Percentiles rank a stretch among this genome's conserved stretches.
These are phyloP conservation scores for Orthonevra nobilis DNA, from an alignment of 2,888 invertebrate genomes.

Conservation along the genomic window DNA sequence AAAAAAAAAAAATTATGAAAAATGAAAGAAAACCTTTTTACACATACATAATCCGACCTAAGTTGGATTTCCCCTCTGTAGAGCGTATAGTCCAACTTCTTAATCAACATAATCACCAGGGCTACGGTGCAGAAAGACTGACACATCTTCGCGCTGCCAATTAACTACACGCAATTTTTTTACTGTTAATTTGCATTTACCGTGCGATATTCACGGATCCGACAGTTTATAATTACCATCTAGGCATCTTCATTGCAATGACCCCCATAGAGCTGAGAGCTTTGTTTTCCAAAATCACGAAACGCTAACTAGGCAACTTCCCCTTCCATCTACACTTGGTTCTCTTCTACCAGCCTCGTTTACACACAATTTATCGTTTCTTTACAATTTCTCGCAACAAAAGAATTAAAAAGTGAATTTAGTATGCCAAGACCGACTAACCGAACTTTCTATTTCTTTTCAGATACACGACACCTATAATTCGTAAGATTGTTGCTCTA, in stretches of 20 bases:
- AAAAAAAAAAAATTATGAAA: background rate
- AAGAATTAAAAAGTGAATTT: conserved; percentile 23
- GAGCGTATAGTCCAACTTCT: background rate
- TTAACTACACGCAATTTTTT: conserved; percentile 43
- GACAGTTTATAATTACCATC: conserved; percentile 14
- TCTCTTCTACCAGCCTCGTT: conserved; percentile 7
- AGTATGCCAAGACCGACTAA: background rate
- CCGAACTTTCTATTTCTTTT: conserved; percentile 62
- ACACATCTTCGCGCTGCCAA: conserved; percentile 52
- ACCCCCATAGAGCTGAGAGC: conserved; percentile 10
- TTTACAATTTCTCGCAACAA: conserved; percentile 14
- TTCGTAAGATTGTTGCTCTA: conserved; percentile 35
- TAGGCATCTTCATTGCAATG: conserved; percentile 26
- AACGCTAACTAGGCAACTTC: conserved; percentile 19
- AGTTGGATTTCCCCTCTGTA: background rate
- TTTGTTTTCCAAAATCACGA: conserved; percentile 14
- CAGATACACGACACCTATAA: conserved; percentile 35
- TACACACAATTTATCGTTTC: background rate
- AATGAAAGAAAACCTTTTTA: too few species aligned
- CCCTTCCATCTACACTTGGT: background rate
- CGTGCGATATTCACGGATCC: conserved; percentile 12
- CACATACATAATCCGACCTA: conserved; percentile 22
- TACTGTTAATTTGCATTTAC: conserved; percentile 12
- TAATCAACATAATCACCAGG: conserved; percentile 7
- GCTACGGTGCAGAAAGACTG: conserved; percentile 46